Conservation (phyloP, 2,113 vertebrate genomes). For the Thermophis baileyi region DNA sequence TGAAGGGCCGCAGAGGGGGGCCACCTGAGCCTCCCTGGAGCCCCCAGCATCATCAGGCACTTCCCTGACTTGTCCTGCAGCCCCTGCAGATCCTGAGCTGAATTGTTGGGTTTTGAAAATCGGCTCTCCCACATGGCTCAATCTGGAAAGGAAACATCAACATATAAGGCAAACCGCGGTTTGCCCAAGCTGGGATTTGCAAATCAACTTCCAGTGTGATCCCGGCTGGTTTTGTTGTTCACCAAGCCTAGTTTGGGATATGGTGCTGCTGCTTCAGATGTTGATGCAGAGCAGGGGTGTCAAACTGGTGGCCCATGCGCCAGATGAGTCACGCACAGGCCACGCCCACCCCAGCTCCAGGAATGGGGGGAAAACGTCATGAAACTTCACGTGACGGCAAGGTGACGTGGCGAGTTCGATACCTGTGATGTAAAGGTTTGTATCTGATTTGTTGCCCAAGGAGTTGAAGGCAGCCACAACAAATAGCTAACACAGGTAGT, state of each 20-base stretch:
- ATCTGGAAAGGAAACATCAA: not conserved
- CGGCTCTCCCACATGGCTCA: not conserved
- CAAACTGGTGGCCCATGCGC: too few species aligned
- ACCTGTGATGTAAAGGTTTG: not conserved
- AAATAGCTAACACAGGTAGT: not conserved
- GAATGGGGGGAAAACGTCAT: too few species aligned
- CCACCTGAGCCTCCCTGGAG: not conserved
- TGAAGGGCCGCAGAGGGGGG: accelerated
- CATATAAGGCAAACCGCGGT: not conserved
- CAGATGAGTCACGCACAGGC: too few species aligned
- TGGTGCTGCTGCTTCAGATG: not conserved
- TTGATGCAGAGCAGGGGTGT: not conserved
- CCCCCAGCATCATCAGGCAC: not conserved
- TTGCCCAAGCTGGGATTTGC: not conserved
- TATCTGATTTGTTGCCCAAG: not conserved
- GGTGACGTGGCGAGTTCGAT: too few species aligned
- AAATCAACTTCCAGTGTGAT: not conserved
- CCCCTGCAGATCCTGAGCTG: not conserved
- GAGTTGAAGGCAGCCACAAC: not conserved
- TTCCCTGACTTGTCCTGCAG: not conserved
- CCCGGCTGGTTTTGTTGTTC: not conserved
- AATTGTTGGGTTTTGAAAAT: not conserved
- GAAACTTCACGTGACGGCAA: too few species aligned
- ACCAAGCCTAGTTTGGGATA: not conserved
- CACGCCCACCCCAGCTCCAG: too few species aligned